Conservation (phyloP, 2,888 invertebrate genomes). For the Actias luna region DNA sequence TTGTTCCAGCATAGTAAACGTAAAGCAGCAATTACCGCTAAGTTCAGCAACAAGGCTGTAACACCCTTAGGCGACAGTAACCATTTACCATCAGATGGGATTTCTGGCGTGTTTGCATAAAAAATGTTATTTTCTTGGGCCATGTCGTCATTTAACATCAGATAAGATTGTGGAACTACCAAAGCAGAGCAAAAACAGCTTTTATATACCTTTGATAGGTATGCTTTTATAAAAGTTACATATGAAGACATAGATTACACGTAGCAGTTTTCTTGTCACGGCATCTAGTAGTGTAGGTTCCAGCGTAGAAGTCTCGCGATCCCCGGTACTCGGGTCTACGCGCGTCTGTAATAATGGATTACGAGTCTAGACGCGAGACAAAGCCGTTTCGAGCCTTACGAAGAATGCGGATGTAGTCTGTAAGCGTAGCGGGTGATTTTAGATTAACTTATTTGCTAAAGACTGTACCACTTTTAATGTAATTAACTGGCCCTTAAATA, state of each 20-base stretch:
- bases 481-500: too few relatives aligned
- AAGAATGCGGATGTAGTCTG: constrained; percentile 24
- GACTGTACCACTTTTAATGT: too few relatives aligned
- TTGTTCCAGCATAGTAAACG: too few relatives aligned
- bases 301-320: constrained; percentile 8
- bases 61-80: too few relatives aligned
- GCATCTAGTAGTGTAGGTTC: constrained; percentile 7
- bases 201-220: background rate
- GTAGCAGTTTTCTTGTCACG: constrained; percentile 1
- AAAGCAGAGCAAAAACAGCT: background rate
- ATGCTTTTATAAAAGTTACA: constrained; percentile 7
- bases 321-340: constrained; percentile 51
- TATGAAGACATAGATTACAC: constrained; percentile 11
- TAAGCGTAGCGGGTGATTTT: constrained; percentile 30
- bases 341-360: constrained; percentile 76
- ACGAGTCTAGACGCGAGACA: constrained; percentile 76
- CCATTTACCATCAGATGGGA: too few relatives aligned
- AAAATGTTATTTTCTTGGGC: too few relatives aligned
- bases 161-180: too few relatives aligned
- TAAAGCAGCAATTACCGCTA: too few relatives aligned
- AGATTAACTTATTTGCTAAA: background rate
- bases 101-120: too few relatives aligned
- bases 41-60: too few relatives aligned
- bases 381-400: constrained; percentile 68
- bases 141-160: too few relatives aligned